phyloP scores from a whole-genome alignment of 2,888 invertebrate species.

The Cephus rjabovi region DNA sequence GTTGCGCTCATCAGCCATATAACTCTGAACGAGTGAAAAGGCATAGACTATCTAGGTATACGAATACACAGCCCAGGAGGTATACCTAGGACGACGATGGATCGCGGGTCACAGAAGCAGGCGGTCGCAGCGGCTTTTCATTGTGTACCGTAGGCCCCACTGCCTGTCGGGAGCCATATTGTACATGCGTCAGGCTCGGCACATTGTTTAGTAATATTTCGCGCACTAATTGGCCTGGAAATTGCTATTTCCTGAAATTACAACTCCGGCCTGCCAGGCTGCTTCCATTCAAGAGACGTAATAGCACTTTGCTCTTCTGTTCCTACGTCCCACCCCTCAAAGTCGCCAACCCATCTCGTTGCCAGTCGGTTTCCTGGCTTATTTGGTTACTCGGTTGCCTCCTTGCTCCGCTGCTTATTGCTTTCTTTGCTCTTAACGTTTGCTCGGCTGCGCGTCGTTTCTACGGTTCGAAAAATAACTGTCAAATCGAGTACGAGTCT shows the following conservation, averaged over 20 bases:
- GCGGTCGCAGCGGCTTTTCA: slow-evolving; percentile 2
- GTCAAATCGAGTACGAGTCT: not conserved
- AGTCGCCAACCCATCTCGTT: not conserved
- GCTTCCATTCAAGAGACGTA: slow-evolving; percentile 32
- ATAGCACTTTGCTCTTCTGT: slow-evolving; percentile 23
- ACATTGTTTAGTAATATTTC: slow-evolving; percentile 58
- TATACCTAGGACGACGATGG: not conserved
- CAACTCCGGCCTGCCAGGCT: slow-evolving; percentile 31
- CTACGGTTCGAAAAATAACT: not conserved
- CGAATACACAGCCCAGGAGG: not conserved
- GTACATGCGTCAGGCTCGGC: slow-evolving; percentile 43
- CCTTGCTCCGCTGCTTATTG: not conserved
- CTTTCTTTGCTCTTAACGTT: not conserved
- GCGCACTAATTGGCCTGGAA: slow-evolving; percentile 57
- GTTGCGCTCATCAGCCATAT: not conserved
- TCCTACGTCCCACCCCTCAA: not conserved
- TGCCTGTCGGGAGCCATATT: slow-evolving; percentile 34
- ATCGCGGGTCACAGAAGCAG: not conserved
- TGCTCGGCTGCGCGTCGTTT: not conserved
- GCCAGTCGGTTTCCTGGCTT: not conserved
- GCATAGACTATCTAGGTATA: not conserved
- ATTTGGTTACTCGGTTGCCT: not conserved
- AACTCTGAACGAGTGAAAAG: not conserved
- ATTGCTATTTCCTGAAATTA: slow-evolving; percentile 54
- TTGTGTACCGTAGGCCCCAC: slow-evolving; percentile 16